Evolutionary conservation across 2,888 invertebrate species (phyloP), one percentile per base, ranked within the genome.

Genomic region (Leucophenga maculata): DNA sequence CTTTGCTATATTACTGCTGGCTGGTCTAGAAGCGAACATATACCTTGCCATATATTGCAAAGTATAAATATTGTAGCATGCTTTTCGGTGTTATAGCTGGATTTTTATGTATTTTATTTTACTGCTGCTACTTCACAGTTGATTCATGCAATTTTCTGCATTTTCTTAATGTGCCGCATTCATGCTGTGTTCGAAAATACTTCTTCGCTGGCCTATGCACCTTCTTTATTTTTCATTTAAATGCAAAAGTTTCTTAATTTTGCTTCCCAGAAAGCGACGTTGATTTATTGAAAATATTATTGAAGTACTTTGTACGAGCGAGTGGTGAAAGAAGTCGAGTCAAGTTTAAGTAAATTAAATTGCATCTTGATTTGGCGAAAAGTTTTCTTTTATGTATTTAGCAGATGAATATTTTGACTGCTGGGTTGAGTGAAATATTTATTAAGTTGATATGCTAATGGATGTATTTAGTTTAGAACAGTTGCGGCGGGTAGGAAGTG

Each of bases 271-370:
- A 78, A 78, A 74, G 73, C 72, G 76, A 78, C 79, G 75, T 78
- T 79, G 78, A 83, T 81, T 80, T 80, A 81, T 83, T 79, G 79
- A 83, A 79, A 73, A 81, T 75, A 76, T 77, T 82, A 75, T 74
- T 70, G 69, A 70, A 69, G 70, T 68, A 67, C 54, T 71, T n/a
- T n/a, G n/a, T n/a, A n/a, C n/a, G n/a, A n/a, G n/a, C n/a, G n/a
- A 77, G 55, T 18, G 22, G 9, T 31, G 13, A 64, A 64, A 3
- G 46, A 64, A 64, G 6, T 26, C 32, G 48, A 64, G 13, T 26
- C 22, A 64, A 64, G 69, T 75, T 65, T 14, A 46, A 62, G 68
- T 13, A 39, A 57, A 32, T 44, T 39, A 59, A 50, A 68, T 59
- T 50, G 60, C 9, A 11, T 1, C 9, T n/a, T 50, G 50, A n/a